Evolutionary conservation across 2,888 invertebrate genomes (phyloP).

Genomic region (Eristalis intricaria): DNA sequence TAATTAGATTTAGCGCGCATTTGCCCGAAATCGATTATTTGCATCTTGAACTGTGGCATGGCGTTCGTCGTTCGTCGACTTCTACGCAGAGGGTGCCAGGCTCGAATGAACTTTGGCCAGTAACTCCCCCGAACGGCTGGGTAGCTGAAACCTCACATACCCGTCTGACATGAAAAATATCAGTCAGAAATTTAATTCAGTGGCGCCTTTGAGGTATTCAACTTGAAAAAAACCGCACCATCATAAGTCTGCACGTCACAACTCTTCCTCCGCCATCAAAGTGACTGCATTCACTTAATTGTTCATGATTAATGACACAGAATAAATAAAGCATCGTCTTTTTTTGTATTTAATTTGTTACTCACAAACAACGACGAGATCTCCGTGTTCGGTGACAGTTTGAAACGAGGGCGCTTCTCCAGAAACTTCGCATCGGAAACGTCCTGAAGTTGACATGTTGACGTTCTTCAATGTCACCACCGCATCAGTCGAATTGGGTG

Average conservation of each 20-base stretch:
- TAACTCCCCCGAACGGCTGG: too few relatives aligned
- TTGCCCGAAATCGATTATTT: too few relatives aligned
- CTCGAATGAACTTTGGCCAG: too few relatives aligned
- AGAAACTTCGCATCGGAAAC: conserved; percentile 87
- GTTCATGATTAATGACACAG: conserved; percentile 63
- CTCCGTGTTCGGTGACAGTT: conserved; percentile 86
- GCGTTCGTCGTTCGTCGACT: too few relatives aligned
- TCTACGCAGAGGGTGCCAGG: too few relatives aligned
- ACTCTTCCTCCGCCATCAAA: conserved; percentile 30
- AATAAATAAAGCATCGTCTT: conserved; percentile 16
- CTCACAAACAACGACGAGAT: conserved; percentile 88
- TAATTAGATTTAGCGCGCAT: too few relatives aligned
- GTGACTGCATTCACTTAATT: conserved; percentile 41
- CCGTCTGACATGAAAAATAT: neutral
- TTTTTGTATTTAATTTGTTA: conserved; percentile 73
- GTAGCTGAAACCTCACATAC: too few relatives aligned
- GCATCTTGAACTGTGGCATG: too few relatives aligned
- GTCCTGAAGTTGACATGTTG: conserved; percentile 85
- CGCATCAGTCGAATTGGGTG: conserved; percentile 86
- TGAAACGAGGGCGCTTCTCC: conserved; percentile 88
- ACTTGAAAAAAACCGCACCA: neutral
- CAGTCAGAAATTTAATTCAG: neutral
- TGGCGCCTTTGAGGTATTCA: neutral
- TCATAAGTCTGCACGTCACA: neutral
- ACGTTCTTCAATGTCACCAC: conserved; percentile 86